A percentile compares a stretch with the other conserved stretches of the same genome.
phyloP scores from a whole-genome alignment of 2,113 vertebrate genomes.

The Malaclemys terrapin region DNA sequence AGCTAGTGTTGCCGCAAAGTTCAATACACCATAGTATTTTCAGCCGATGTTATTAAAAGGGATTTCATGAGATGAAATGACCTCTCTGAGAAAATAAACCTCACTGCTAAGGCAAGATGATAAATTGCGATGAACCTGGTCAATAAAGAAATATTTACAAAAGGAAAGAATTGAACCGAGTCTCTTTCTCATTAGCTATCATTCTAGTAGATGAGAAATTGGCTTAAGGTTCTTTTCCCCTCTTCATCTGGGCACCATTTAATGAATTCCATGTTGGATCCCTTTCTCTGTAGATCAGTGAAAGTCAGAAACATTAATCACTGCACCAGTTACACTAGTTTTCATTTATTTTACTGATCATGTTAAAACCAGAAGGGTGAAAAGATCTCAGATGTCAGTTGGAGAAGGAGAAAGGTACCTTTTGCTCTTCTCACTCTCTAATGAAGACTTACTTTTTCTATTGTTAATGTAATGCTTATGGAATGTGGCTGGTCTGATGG shows the following conservation, averaged over 20 bases:
- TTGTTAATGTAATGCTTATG: background rate
- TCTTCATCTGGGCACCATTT: background rate
- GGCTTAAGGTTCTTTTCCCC: background rate
- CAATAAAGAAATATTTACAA: constrained; percentile 9
- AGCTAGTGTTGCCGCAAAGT: background rate
- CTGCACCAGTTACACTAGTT: background rate
- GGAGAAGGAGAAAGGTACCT: background rate
- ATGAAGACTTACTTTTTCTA: background rate
- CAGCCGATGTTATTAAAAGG: background rate
- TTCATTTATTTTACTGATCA: background rate
- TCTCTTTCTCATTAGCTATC: background rate
- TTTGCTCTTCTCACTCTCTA: background rate
- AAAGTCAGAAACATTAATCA: constrained; percentile 3
- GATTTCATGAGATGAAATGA: background rate
- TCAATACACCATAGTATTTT: background rate
- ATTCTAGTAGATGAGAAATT: background rate
- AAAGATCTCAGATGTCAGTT: background rate
- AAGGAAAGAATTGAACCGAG: background rate
- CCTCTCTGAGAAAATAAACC: background rate
- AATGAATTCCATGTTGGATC: background rate
- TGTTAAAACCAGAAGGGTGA: background rate
- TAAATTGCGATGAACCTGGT: background rate
- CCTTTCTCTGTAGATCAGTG: background rate
- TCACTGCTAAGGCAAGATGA: background rate
- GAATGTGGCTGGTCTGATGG: background rate